Percentiles rank a stretch among this genome's conserved stretches.
These are phyloP conservation scores for Aplocera efformata DNA, from an alignment of 2,888 invertebrate genomes.

Conservation along the genomic window DNA sequence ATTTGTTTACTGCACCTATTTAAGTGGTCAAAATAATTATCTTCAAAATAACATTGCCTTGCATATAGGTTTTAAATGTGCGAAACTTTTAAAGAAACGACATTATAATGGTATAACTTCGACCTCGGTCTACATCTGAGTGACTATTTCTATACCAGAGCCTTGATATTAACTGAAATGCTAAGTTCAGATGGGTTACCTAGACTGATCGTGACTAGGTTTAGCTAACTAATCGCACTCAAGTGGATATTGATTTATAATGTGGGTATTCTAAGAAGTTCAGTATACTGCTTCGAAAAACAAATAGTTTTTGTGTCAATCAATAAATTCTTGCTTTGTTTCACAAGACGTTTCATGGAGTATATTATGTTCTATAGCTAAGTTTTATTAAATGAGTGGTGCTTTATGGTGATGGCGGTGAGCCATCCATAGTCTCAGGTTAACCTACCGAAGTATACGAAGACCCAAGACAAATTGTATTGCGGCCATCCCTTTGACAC, in stretches of 20 bases:
- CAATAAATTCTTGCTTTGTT: not conserved
- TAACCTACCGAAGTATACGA: too few species aligned
- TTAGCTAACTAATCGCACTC: constrained; percentile 13
- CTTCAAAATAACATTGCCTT: too few species aligned
- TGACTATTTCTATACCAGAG: constrained; percentile 41
- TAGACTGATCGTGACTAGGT: constrained; percentile 49
- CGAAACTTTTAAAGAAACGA: constrained; percentile 29
- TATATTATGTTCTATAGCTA: too few species aligned
- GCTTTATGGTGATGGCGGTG: too few species aligned
- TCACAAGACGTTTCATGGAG: too few species aligned
- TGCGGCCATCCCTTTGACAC: too few species aligned
- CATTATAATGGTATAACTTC: constrained; percentile 34
- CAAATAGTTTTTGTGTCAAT: constrained; percentile 1
- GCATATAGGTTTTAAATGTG: too few species aligned
- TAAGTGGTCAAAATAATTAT: too few species aligned
- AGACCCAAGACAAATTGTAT: too few species aligned
- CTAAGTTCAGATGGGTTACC: constrained; percentile 41
- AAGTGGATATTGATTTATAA: constrained; percentile 12
- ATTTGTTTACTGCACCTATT: too few species aligned
- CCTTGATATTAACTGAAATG: constrained; percentile 59
- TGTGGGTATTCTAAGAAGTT: constrained; percentile 2
- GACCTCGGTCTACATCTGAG: constrained; percentile 51
- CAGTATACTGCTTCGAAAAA: constrained; percentile 5
- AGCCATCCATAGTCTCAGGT: too few species aligned
- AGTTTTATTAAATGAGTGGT: too few species aligned